Evolutionary conservation across 1,140 invertebrate species (phyloP), one percentile per base, ranked within the genome.

Genomic region (Akabosia matsudoensis): DNA sequence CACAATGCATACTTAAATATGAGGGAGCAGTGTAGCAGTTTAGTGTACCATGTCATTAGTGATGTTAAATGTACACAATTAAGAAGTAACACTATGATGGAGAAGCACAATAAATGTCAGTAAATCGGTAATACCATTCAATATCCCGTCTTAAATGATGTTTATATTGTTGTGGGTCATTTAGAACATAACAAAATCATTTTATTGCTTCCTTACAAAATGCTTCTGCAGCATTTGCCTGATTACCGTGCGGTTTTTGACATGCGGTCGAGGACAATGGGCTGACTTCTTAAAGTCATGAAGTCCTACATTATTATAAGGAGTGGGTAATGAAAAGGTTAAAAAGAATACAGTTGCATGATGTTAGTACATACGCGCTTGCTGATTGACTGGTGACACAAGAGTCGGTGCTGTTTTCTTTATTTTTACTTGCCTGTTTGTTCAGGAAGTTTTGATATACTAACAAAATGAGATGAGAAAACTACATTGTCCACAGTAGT

Each of bases 371-470:
- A 22, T 61, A n/a, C 24, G 37, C 7, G 37, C 14, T 61, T 61
- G 54, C 31, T 67, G 61, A 67, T 67, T 67, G 61, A 67, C 61
- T 67, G 61, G 61, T 67, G 61, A 67, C 61, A 56, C 54, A 56
- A 56, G 54, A n/a, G 54, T 56, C 54, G 54, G 54, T 56, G 7
- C 37, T n/a, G n/a, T n/a, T n/a, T n/a, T n/a, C n/a, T n/a, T n/a
- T n/a, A n/a, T n/a, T n/a, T n/a, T n/a, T n/a, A n/a, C n/a, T n/a
- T n/a, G n/a, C n/a, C n/a, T n/a, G n/a, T n/a, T n/a, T n/a, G n/a
- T n/a, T n/a, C n/a, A n/a, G n/a, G n/a, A n/a, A n/a, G n/a, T n/a
- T n/a, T n/a, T n/a, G n/a, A n/a, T n/a, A n/a, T n/a, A n/a, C n/a
- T n/a, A n/a, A n/a, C n/a, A n/a, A n/a, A n/a, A n/a, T n/a, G n/a